Percentiles rank a stretch among this genome's conserved stretches.
Conservation (phyloP, 2,888 invertebrate species). For the Vanessa cardui region DNA sequence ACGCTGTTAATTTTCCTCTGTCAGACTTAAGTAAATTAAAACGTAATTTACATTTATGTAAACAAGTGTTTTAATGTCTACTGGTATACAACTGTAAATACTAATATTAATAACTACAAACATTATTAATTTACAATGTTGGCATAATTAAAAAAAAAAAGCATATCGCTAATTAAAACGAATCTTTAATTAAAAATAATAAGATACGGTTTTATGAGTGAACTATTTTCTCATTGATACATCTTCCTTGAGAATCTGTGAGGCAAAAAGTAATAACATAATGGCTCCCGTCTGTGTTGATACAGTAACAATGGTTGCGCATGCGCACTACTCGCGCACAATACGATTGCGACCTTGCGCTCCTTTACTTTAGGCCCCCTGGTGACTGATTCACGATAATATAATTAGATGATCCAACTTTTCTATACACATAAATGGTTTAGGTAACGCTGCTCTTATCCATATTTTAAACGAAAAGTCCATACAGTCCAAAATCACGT, state of each 20-base stretch:
- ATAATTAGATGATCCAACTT: slow-evolving; percentile 13
- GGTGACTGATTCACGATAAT: slow-evolving; percentile 6
- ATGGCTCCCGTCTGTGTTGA: slow-evolving; percentile 48
- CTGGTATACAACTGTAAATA: no score
- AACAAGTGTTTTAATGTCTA: no score
- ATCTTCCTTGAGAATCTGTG: slow-evolving; percentile 31
- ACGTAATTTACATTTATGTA: not conserved
- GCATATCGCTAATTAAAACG: not conserved
- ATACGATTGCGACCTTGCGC: slow-evolving; percentile 61
- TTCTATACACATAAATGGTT: not conserved
- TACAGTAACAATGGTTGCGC: slow-evolving; percentile 53
- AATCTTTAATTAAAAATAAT: not conserved
- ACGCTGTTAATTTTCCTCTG: not conserved
- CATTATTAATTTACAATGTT: not conserved
- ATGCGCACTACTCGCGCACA: slow-evolving; percentile 43
- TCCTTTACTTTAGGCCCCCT: slow-evolving; percentile 47
- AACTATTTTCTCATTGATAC: slow-evolving; percentile 34
- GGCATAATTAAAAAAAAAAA: not conserved
- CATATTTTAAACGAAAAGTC: no score
- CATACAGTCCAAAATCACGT: no score
- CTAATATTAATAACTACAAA: no score
- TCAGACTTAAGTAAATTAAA: not conserved
- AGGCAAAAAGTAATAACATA: slow-evolving; percentile 34
- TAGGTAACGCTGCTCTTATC: no score
- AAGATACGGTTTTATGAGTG: slow-evolving; percentile 3